These are phyloP conservation scores for Acomys russatus DNA, from an alignment of 2,797 vertebrate species.

Conservation along the genomic window DNA sequence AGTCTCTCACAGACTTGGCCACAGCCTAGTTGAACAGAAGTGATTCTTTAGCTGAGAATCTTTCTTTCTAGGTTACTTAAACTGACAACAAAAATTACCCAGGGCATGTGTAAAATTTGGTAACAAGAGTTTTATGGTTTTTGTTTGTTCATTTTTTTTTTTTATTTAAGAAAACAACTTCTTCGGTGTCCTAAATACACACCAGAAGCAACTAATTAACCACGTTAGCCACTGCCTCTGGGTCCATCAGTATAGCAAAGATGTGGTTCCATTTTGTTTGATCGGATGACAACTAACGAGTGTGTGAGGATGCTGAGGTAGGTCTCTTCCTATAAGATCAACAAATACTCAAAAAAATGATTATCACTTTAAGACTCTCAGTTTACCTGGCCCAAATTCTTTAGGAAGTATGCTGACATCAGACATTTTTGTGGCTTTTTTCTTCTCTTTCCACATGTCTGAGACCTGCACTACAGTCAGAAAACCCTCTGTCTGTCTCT, in stretches of 20 bases:
- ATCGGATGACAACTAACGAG: not conserved
- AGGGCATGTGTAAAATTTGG: not conserved
- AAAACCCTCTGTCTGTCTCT: not conserved
- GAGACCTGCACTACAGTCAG: not conserved
- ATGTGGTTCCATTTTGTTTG: not conserved
- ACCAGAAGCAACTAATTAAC: not conserved
- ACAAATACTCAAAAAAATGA: not conserved
- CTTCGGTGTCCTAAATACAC: not conserved
- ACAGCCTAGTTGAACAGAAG: not conserved
- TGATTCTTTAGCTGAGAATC: not conserved
- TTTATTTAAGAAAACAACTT: not conserved
- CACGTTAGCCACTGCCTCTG: not conserved
- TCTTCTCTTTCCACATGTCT: not conserved
- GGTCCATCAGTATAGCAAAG: not conserved
- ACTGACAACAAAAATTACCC: not conserved
- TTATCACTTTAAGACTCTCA: not conserved
- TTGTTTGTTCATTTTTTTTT: too few relatives aligned
- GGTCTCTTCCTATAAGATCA: not conserved
- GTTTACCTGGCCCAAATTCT: not conserved
- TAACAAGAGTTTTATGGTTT: not conserved
- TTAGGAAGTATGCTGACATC: not conserved
- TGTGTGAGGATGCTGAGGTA: not conserved
- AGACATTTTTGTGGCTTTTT: not conserved
- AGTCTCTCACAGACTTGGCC: not conserved
- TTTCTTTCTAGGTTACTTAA: not conserved